Evolutionary conservation across 2,113 vertebrate genomes (phyloP).

Genomic region (Procavia capensis): DNA sequence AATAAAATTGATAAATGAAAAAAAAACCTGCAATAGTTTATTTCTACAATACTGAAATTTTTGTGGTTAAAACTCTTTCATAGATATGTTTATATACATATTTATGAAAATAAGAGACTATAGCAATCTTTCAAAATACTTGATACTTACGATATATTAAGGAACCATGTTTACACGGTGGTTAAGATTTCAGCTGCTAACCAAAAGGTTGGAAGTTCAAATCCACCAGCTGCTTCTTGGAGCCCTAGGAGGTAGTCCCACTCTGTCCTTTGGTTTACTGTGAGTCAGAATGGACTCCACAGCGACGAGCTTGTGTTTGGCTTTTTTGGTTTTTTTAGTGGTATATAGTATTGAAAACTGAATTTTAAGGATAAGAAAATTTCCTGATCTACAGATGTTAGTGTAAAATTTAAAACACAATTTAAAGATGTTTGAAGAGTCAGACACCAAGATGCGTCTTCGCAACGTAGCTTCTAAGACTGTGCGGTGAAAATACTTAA

Average conservation of each 20-base stretch:
- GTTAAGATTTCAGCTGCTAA: too few species aligned
- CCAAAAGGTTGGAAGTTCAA: too few species aligned
- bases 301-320: too few species aligned
- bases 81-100: not conserved
- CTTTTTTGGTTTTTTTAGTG: too few species aligned
- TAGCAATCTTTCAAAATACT: not conserved
- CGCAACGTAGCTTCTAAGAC: not conserved
- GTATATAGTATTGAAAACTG: not conserved
- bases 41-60: not conserved
- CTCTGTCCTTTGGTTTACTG: too few species aligned
- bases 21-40: not conserved
- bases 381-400: not conserved
- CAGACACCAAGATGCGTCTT: not conserved
- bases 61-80: constrained; percentile 16
- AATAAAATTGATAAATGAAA: constrained; percentile 63
- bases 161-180: too few species aligned
- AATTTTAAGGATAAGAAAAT: not conserved
- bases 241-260: too few species aligned
- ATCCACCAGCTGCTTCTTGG: too few species aligned
- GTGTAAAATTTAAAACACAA: not conserved
- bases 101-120: not conserved
- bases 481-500: not conserved
- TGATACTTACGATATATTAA: not conserved
- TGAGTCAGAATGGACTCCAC: too few species aligned
- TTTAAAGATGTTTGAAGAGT: not conserved